Evolutionary conservation across 1,140 invertebrate genomes (phyloP), one percentile per base, ranked within the genome.

Genomic region (Drosophila nannoptera): DNA sequence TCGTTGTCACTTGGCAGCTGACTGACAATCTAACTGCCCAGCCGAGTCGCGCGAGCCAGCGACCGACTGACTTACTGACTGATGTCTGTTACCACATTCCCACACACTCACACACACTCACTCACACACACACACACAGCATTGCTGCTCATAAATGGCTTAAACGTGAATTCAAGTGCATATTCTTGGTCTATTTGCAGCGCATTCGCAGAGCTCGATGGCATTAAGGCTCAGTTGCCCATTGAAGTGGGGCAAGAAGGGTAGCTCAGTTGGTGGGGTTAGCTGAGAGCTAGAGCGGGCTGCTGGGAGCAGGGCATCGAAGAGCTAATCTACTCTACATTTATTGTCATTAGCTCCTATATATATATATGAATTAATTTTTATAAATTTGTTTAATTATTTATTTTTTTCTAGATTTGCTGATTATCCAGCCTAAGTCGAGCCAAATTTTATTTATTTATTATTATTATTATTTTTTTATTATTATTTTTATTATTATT

Each of bases 1-100:
- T 82, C 68, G 73, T 80, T 69, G 78, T 72, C 78, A 60, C 60
- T 73, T 64, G 63, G 48, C 43, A 50, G 42, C 58, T 60, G 45
- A 60, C 53, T 50, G 67, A 64, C 58, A 49, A 50, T 49, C 46
- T 61, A 50, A 61, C 59, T 60, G 65, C 56, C 68, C 66, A 42
- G 43, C 50, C n/a, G n/a, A n/a, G n/a, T n/a, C n/a, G n/a, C n/a
- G n/a, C n/a, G n/a, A n/a, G n/a, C n/a, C n/a, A n/a, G n/a, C 46
- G 60, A 64, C 61, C 56, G 68, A 65, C 60, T 69, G 59, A 31
- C 53, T 35, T n/a, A 53, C 68, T 66, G 69, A 71, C 72, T 74
- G 72, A 74, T 40, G 45, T 66, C 62, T 71, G 71, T 74, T 69
- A 69, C 67, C 67, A 69, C 63, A 74, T 66, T 70, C 55, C 55